Conservation (phyloP, 2,113 vertebrate species). For the Cathartes aura region DNA sequence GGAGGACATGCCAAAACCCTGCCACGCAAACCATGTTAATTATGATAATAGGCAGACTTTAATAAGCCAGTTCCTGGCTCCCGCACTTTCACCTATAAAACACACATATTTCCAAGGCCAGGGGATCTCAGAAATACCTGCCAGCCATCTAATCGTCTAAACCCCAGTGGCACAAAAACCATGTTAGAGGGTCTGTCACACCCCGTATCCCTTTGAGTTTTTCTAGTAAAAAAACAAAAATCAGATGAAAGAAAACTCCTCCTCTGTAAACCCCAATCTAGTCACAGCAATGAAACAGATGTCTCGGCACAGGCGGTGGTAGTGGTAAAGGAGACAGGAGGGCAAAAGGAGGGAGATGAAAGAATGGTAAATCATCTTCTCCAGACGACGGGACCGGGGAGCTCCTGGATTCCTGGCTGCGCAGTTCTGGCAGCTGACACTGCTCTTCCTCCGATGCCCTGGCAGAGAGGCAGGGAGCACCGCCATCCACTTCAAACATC, state of each 20-base stretch:
- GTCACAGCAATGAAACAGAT: not conserved
- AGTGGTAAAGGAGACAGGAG: not conserved
- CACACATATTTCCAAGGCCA: not conserved
- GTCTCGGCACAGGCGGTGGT: not conserved
- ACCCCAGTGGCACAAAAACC: not conserved
- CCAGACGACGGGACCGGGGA: not conserved
- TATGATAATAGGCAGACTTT: slow-evolving; percentile 11
- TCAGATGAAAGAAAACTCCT: not conserved
- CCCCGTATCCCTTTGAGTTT: not conserved
- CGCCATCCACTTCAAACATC: not conserved
- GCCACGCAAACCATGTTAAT: slow-evolving; percentile 3
- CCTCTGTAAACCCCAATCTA: not conserved
- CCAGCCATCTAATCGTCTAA: not conserved
- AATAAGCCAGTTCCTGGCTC: slow-evolving; percentile 16
- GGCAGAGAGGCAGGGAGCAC: not conserved
- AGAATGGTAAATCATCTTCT: not conserved
- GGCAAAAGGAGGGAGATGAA: not conserved
- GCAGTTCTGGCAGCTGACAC: not conserved
- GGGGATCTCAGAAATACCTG: not conserved
- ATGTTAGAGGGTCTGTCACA: not conserved
- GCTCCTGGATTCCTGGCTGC: not conserved
- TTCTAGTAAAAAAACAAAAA: not conserved
- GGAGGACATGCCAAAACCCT: not conserved
- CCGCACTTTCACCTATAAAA: not conserved
- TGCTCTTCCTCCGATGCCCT: not conserved